phyloP scores from a whole-genome alignment of 2,888 invertebrate species.

The Drosophila nigricruria region DNA sequence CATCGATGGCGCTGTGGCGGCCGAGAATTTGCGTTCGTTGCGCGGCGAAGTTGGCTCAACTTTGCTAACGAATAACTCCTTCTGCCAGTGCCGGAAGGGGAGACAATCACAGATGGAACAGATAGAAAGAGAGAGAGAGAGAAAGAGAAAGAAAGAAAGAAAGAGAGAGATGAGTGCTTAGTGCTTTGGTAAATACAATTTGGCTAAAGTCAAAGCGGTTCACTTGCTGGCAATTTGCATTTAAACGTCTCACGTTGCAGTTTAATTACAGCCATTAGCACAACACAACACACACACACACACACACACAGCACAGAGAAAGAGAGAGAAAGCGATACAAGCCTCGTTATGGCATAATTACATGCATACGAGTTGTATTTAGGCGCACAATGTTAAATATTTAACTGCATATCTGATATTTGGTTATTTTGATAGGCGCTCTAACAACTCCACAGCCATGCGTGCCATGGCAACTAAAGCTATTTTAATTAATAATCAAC shows the following conservation, averaged over 20 bases:
- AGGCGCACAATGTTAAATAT: conserved; percentile 68
- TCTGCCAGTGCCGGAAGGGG: conserved; percentile 87
- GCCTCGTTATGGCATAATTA: conserved; percentile 69
- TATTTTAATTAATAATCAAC: conserved; percentile 81
- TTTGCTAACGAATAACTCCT: conserved; percentile 93
- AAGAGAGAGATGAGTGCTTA: conserved; percentile 4
- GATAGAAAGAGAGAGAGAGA: conserved; percentile 1
- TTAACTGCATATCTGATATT: conserved; percentile 58
- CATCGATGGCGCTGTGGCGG: conserved; percentile 94
- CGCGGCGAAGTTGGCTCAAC: conserved; percentile 88
- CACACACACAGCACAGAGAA: conserved; percentile 18
- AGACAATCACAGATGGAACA: conserved; percentile 6
- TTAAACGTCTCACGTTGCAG: conserved; percentile 68
- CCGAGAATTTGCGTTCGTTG: conserved; percentile 93
- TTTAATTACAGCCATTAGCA: conserved; percentile 75
- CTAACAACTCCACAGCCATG: conserved; percentile 23
- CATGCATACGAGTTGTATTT: conserved; percentile 53
- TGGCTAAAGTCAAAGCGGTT: conserved; percentile 28
- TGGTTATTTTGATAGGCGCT: conserved; percentile 29
- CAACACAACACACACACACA: conserved; percentile 20
- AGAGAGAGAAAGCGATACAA: not conserved
- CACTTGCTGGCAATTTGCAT: conserved; percentile 58
- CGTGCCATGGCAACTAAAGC: conserved; percentile 64
- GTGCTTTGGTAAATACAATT: conserved; percentile 24
- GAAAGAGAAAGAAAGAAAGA: conserved; percentile 1